A percentile compares a stretch with the other conserved stretches of the same genome.
These are phyloP conservation scores for Fulmarus glacialis DNA, from an alignment of 2,113 vertebrate genomes.

Conservation along the genomic window DNA sequence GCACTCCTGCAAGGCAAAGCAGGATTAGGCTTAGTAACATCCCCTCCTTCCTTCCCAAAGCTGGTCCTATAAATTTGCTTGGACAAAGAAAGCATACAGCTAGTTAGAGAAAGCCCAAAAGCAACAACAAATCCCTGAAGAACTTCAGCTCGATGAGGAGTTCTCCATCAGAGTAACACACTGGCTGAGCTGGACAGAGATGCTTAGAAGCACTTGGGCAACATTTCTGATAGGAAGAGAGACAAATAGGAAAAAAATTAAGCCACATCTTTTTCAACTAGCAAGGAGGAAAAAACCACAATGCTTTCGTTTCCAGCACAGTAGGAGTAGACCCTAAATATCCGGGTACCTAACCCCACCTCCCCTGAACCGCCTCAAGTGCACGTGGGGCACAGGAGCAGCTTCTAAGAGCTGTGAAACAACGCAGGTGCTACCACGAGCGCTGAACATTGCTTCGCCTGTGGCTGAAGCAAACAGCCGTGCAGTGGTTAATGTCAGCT, in stretches of 20 bases:
- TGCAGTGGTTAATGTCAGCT: conserved; percentile 64
- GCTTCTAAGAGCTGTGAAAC: neutral
- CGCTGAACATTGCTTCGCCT: neutral
- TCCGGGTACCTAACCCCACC: rapidly evolving
- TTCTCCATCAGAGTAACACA: neutral
- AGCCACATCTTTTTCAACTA: neutral
- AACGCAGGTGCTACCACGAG: neutral
- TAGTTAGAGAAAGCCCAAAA: neutral
- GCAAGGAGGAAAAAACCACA: neutral
- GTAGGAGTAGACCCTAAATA: neutral
- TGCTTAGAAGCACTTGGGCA: neutral
- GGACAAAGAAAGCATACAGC: neutral
- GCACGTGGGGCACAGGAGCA: neutral
- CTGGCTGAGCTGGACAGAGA: neutral
- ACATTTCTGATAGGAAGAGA: neutral
- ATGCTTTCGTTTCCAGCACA: rapidly evolving
- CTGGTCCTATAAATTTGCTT: neutral
- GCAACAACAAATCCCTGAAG: neutral
- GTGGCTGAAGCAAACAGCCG: neutral
- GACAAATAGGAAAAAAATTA: neutral
- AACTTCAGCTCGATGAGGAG: neutral
- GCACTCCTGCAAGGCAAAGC: neutral
- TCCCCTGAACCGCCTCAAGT: neutral
- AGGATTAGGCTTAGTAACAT: neutral
- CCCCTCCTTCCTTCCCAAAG: neutral